These are phyloP conservation scores for Chaetops frenatus DNA, from an alignment of 2,113 vertebrate species.

Conservation along the genomic window DNA sequence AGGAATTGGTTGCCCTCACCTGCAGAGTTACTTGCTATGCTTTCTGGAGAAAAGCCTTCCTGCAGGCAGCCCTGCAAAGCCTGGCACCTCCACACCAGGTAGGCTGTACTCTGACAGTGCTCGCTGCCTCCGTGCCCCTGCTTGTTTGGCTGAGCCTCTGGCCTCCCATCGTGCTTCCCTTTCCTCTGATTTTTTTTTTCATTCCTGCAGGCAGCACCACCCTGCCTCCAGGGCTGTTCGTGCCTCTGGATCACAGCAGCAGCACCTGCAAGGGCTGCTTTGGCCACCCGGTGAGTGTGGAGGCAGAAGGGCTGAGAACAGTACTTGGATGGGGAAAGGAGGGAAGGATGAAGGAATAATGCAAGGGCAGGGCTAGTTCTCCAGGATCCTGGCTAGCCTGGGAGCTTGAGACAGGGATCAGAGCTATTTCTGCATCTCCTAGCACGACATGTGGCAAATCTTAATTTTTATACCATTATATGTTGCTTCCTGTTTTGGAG, in stretches of 20 bases:
- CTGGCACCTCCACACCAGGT: background rate
- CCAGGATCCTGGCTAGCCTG: background rate
- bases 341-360: background rate
- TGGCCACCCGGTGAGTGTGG: background rate
- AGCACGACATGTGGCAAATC: background rate
- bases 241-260: background rate
- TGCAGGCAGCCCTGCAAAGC: background rate
- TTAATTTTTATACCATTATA: background rate
- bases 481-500: background rate
- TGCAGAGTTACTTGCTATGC: background rate
- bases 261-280: background rate
- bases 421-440: background rate
- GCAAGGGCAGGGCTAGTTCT: background rate
- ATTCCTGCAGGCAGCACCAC: background rate
- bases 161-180: background rate
- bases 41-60: background rate
- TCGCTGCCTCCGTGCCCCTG: background rate
- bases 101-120: fast-evolving
- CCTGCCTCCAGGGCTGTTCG: background rate
- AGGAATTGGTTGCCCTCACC: background rate
- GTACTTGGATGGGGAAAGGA: background rate
- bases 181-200: background rate
- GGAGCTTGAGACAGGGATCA: background rate
- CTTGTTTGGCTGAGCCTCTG: background rate
- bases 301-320: background rate